These are phyloP conservation scores for Diadema setosum DNA, from an alignment of 35 echinoderm and acorn worm species.

Conservation along the genomic window DNA sequence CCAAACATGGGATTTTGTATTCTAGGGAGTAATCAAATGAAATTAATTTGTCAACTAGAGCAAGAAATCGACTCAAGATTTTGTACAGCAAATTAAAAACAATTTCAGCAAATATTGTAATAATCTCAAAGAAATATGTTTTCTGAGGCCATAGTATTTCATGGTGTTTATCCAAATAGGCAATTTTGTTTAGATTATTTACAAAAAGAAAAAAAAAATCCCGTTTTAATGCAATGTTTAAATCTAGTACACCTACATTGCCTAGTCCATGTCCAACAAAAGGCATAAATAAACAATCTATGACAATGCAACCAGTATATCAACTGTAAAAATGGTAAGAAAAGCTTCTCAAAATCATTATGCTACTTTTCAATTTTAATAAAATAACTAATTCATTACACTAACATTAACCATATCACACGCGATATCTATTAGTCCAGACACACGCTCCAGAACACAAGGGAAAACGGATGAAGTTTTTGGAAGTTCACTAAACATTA, in stretches of 20 bases:
- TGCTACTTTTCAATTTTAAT: neutral
- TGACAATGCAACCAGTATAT: neutral
- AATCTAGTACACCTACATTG: no score
- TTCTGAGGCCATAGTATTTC: neutral
- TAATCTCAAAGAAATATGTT: neutral
- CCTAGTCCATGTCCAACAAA: neutral
- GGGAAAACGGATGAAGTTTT: neutral
- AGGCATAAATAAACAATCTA: neutral
- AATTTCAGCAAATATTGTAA: neutral
- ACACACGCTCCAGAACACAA: neutral
- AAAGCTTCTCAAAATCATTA: neutral
- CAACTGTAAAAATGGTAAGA: neutral
- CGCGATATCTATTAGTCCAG: neutral
- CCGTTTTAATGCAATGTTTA: neutral
- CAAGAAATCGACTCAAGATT: neutral
- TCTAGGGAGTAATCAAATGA: neutral
- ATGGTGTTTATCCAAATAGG: neutral
- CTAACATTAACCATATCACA: neutral
- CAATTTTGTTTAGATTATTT: neutral
- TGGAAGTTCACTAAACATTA: neutral
- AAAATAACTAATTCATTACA: neutral
- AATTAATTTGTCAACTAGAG: neutral
- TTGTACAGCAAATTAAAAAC: neutral
- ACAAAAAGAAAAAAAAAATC: neutral
- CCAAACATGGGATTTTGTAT: neutral